Conservation (phyloP, 2,797 vertebrate genomes). For the Aeoliscus strigatus region DNA sequence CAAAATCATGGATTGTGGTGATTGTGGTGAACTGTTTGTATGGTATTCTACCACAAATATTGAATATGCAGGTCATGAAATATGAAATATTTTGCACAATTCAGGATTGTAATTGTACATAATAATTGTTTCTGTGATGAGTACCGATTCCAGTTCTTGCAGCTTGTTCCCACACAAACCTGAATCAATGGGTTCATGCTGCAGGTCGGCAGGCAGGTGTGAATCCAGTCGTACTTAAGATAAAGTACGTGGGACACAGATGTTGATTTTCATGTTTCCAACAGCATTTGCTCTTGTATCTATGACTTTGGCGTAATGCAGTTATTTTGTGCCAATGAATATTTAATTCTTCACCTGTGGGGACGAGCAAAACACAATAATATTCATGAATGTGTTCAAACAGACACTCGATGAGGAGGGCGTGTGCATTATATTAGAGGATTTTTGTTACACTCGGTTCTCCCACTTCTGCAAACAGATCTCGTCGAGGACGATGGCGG, state of each 20-base stretch:
- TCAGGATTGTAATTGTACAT: conserved; percentile 9
- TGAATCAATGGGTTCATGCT: conserved; percentile 7
- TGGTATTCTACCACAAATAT: conserved; percentile 3
- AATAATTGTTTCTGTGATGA: not conserved
- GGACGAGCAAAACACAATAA: conserved; percentile 43
- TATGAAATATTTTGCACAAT: not conserved
- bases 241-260: not conserved
- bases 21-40: too few species aligned
- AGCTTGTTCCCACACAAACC: conserved; percentile 1
- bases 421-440: conserved; percentile 8
- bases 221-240: not conserved
- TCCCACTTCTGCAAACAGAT: not conserved
- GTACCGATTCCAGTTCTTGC: conserved; percentile 3
- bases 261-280: conserved; percentile 2
- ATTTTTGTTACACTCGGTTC: too few species aligned
- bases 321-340: conserved; percentile 41
- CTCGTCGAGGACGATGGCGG: conserved; percentile 23
- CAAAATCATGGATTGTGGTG: too few species aligned
- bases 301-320: conserved; percentile 14
- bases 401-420: conserved; percentile 10
- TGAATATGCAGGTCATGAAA: conserved; percentile 5
- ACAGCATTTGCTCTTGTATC: conserved; percentile 4
- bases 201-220: conserved; percentile 1
- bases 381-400: conserved; percentile 48
- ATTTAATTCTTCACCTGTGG: conserved; percentile 45